Percentiles rank a stretch among this genome's conserved stretches.
These are phyloP conservation scores for Euwallacea fornicatus DNA, from an alignment of 1,140 invertebrate genomes.

Conservation along the genomic window DNA sequence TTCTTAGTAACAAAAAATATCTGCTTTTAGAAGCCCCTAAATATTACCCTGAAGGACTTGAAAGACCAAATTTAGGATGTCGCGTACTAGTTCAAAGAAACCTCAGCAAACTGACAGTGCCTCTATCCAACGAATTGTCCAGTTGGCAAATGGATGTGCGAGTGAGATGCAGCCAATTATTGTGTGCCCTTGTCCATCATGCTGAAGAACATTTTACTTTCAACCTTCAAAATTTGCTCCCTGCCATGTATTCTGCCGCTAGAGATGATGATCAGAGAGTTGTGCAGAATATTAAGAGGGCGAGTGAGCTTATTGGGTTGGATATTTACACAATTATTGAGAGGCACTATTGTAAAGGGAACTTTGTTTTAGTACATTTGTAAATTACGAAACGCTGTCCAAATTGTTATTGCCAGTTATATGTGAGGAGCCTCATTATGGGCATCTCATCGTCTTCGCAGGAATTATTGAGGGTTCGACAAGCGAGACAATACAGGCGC, in stretches of 20 bases:
- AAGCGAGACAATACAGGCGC: constrained; percentile 34
- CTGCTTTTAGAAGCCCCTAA: constrained; percentile 50
- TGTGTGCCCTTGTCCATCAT: constrained; percentile 70
- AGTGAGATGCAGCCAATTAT: constrained; percentile 70
- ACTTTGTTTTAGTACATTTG: constrained; percentile 59
- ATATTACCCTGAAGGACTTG: constrained; percentile 68
- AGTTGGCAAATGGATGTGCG: constrained; percentile 73
- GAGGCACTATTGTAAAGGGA: too few species aligned
- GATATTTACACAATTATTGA: neutral
- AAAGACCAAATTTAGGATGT: constrained; percentile 72
- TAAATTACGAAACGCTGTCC: constrained; percentile 58
- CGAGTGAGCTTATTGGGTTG: constrained; percentile 35
- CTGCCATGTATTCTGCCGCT: constrained; percentile 61
- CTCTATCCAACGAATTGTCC: constrained; percentile 67
- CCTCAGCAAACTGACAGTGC: constrained; percentile 66
- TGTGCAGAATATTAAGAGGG: constrained; percentile 59
- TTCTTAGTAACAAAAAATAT: neutral
- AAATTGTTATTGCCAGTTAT: constrained; percentile 57
- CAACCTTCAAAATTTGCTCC: constrained; percentile 63
- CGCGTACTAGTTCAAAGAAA: constrained; percentile 69
- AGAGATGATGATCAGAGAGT: constrained; percentile 64
- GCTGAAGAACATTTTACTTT: constrained; percentile 70
- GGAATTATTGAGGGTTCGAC: constrained; percentile 56
- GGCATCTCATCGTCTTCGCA: constrained; percentile 59
- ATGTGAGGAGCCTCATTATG: constrained; percentile 55